These are phyloP conservation scores for Callitettix versicolor DNA, from an alignment of 1,140 invertebrate species.

Conservation along the genomic window DNA sequence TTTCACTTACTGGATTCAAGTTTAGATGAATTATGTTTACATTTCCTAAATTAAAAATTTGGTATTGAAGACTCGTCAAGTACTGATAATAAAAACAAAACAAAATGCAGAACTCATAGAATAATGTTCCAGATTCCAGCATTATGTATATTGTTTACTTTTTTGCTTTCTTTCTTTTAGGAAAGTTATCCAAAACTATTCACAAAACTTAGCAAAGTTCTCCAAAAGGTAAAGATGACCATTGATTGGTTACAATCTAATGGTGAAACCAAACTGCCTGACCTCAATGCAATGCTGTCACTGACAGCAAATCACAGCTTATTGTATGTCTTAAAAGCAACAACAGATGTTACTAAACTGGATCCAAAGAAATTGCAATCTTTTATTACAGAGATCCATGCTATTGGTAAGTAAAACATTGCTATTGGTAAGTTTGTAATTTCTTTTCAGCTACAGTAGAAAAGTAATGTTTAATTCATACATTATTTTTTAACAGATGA, in stretches of 20 bases:
- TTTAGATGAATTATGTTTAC: no score
- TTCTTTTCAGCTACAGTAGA: not conserved
- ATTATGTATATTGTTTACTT: no score
- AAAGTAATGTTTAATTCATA: not conserved
- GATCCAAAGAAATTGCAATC: not conserved
- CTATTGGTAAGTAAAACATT: not conserved
- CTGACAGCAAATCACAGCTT: not conserved
- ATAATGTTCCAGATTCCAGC: no score
- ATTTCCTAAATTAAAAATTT: no score
- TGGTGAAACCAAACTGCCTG: not conserved
- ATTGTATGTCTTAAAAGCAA: not conserved
- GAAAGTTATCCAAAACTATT: no score
- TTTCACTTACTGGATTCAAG: no score
- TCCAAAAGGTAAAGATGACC: not conserved
- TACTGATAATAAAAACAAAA: no score
- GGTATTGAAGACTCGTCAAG: no score
- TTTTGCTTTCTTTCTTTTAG: no score
- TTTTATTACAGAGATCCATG: not conserved
- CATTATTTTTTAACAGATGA: not conserved
- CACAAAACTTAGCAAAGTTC: no score
- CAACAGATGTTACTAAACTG: not conserved
- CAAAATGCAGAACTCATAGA: no score
- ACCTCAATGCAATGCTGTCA: slow-evolving; percentile 4
- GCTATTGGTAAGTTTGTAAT: not conserved
- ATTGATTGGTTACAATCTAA: not conserved